A percentile compares a stretch with the other conserved stretches of the same genome.
Conservation (phyloP, 23 tunicate species). For the Ciona savignyi region DNA sequence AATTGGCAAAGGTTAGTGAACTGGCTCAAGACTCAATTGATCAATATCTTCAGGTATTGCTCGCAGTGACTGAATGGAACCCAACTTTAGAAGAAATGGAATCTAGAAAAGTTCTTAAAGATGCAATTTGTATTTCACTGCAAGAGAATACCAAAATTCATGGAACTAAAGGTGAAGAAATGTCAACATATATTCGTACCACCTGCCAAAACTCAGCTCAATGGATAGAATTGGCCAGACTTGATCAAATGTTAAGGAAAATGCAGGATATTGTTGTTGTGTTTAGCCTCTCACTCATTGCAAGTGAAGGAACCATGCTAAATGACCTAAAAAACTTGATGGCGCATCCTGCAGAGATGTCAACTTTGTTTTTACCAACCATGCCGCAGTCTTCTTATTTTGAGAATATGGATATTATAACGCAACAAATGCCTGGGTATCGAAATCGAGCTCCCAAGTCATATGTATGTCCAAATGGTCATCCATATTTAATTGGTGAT, state of each 20-base stretch:
- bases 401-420: constrained; percentile 10
- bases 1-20: not conserved
- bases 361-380: constrained; percentile 43
- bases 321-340: not conserved
- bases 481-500: constrained; percentile 47
- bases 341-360: not conserved
- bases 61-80: constrained; percentile 35
- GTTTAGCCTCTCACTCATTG: too few relatives aligned
- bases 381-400: constrained; percentile 55
- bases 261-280: too few relatives aligned
- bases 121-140: not conserved
- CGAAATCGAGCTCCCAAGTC: constrained; percentile 13
- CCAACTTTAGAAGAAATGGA: constrained; percentile 1
- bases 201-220: not conserved
- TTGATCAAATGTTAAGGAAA: too few relatives aligned
- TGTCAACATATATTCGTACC: not conserved
- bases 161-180: not conserved
- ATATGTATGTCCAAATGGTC: constrained; percentile 50
- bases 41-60: constrained; percentile 20
- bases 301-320: too few relatives aligned
- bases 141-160: not conserved
- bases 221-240: too few relatives aligned
- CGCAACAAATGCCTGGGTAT: not conserved
- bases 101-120: not conserved
- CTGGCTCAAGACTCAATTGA: constrained; percentile 20